phyloP scores from a whole-genome alignment of 2,113 vertebrate genomes.

The Edolisoma coerulescens region DNA sequence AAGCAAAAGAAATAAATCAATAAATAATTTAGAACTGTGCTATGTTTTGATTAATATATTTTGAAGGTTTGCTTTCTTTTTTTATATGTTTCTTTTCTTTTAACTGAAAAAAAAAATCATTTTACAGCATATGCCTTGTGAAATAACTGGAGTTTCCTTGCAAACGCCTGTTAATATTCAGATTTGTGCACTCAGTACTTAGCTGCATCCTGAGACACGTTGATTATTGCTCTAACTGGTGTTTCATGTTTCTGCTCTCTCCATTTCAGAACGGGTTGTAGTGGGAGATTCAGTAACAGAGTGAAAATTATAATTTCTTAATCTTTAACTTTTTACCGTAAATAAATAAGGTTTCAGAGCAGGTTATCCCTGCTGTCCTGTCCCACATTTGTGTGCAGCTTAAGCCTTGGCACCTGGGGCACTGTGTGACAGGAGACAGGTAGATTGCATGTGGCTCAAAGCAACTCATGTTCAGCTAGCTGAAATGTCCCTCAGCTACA shows the following conservation, averaged over 20 bases:
- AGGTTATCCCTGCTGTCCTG: neutral
- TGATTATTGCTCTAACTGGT: neutral
- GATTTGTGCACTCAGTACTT: neutral
- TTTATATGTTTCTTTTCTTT: neutral
- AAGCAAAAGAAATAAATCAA: accelerated
- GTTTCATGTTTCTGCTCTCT: neutral
- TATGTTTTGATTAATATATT: neutral
- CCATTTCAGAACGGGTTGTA: neutral
- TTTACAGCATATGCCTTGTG: neutral
- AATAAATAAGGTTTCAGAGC: neutral
- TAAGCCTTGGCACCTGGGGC: neutral
- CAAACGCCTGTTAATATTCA: neutral
- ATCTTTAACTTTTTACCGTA: neutral
- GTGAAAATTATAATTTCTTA: neutral
- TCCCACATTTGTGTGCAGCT: neutral
- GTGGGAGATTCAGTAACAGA: neutral
- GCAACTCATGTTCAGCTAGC: neutral
- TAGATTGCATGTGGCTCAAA: neutral
- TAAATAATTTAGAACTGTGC: neutral
- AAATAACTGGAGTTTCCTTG: neutral
- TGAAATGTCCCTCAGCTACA: neutral
- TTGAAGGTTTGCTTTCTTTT: neutral
- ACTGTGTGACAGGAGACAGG: accelerated
- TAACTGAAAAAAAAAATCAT: neutral
- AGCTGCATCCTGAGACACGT: neutral